Percentiles rank a stretch among this genome's conserved stretches.
Evolutionary conservation across 2,888 invertebrate species (phyloP).

Genomic region (Camptogramma bilineatum): DNA sequence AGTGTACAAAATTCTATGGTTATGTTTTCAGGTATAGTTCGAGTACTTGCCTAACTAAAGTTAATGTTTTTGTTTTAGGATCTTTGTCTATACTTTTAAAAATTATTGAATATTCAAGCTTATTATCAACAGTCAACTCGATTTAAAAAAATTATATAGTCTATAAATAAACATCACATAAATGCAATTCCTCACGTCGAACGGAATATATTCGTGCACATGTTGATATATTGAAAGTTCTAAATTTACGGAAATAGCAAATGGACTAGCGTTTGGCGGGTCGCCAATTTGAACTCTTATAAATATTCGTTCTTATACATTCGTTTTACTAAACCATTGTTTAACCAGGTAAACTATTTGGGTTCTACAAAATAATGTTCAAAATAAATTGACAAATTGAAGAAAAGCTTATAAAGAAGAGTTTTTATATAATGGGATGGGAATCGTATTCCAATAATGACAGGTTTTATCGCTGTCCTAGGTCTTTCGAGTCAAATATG

Average conservation of each 20-base stretch:
- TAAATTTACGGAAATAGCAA: constrained; percentile 70
- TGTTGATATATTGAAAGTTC: constrained; percentile 49
- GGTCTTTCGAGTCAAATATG: no score
- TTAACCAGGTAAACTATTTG: neutral
- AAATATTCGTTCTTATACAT: constrained; percentile 19
- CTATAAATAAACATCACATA: neutral
- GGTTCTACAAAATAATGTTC: neutral
- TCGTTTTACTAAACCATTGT: constrained; percentile 11
- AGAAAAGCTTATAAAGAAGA: no score
- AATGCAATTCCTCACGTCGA: constrained; percentile 20
- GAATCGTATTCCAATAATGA: no score
- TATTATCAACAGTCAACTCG: no score
- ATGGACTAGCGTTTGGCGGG: constrained; percentile 62
- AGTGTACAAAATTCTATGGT: neutral
- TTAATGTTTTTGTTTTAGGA: no score
- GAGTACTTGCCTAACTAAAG: no score
- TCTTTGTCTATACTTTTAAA: no score
- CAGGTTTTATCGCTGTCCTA: no score
- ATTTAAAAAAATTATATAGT: neutral
- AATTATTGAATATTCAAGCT: no score
- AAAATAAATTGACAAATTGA: no score
- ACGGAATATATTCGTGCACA: constrained; percentile 22
- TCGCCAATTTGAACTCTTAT: constrained; percentile 37
- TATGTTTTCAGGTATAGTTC: no score
- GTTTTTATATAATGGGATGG: no score